Percentiles rank a stretch among this genome's conserved stretches.
phyloP scores from a whole-genome alignment of 2,888 invertebrate genomes.

The Nephrotoma appendiculata region DNA sequence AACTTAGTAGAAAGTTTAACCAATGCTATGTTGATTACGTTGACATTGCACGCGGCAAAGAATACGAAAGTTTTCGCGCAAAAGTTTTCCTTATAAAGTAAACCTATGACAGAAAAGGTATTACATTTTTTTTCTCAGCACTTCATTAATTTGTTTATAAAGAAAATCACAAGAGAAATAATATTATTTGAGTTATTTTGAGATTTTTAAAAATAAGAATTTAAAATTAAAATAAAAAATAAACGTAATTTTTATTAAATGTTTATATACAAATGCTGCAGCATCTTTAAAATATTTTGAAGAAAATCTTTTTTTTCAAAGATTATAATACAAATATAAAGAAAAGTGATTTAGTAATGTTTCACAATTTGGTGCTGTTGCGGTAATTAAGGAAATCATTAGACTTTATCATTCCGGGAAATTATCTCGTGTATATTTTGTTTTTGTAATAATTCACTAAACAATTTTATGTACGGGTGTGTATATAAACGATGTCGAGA shows the following conservation, averaged over 20 bases:
- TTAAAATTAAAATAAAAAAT: background rate
- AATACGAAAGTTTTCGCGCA: too few relatives aligned
- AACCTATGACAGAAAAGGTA: background rate
- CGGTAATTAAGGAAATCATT: background rate
- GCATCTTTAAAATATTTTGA: background rate
- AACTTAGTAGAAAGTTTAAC: too few relatives aligned
- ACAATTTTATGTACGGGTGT: background rate
- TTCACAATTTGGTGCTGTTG: background rate
- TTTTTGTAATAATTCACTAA: background rate
- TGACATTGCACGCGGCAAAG: too few relatives aligned
- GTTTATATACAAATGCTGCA: background rate
- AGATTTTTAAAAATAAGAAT: background rate
- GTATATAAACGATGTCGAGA: background rate
- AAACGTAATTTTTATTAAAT: background rate
- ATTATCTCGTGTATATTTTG: background rate
- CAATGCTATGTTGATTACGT: too few relatives aligned
- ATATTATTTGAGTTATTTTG: background rate
- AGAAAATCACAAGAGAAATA: background rate
- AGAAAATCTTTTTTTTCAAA: background rate
- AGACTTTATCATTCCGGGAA: background rate
- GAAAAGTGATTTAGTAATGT: background rate
- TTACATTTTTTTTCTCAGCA: background rate
- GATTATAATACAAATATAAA: background rate
- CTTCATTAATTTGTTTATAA: background rate
- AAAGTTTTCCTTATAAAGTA: too few relatives aligned